Conservation (phyloP, 2,113 vertebrate genomes). For the Hylia prasina region DNA sequence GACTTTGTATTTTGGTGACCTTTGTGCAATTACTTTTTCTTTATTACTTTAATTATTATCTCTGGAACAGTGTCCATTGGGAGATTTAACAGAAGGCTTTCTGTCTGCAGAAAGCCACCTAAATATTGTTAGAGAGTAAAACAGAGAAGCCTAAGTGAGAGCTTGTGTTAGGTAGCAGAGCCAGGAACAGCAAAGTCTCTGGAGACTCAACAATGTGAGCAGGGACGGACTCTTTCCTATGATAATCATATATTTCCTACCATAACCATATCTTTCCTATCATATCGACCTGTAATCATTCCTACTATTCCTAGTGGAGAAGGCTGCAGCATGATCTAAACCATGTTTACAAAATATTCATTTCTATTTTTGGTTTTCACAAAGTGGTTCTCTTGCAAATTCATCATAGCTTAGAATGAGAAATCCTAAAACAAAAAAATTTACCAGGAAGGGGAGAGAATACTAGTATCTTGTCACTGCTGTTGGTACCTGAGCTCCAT, state of each 20-base stretch:
- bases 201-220: background rate
- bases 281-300: background rate
- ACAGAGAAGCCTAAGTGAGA: background rate
- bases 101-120: background rate
- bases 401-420: background rate
- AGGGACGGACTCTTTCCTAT: background rate
- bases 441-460: background rate
- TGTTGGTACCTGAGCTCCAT: background rate
- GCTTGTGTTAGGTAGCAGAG: background rate
- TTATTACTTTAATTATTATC: background rate
- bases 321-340: background rate
- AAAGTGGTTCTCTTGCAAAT: background rate
- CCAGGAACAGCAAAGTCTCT: background rate
- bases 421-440: background rate
- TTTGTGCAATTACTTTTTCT: background rate
- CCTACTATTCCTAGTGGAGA: background rate
- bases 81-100: background rate
- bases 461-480: background rate
- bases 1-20: background rate
- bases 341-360: accelerated
- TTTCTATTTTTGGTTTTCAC: background rate
- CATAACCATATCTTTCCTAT: background rate
- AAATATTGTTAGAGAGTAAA: background rate
- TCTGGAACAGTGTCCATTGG: background rate
- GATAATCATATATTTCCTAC: background rate